Evolutionary conservation across 2,888 invertebrate genomes (phyloP).

Genomic region (Sinohyriopsis cumingii): DNA sequence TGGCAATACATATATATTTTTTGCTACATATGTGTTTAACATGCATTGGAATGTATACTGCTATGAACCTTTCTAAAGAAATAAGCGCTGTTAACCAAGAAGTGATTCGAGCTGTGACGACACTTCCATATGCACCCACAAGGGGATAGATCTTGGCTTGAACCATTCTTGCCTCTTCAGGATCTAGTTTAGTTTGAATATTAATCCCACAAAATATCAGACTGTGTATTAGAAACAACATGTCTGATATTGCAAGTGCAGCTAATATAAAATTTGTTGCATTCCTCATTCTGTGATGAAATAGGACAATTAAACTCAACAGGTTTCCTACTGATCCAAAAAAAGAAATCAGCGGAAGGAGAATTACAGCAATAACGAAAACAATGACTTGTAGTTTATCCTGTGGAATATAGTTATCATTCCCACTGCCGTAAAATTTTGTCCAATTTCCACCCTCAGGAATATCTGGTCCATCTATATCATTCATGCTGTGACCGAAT

Average conservation of each 20-base stretch:
- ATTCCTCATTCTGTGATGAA: slow-evolving; percentile 55
- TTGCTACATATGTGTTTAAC: slow-evolving; percentile 55
- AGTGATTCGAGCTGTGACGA: slow-evolving; percentile 59
- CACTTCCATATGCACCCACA: slow-evolving; percentile 57
- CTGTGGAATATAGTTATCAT: slow-evolving; percentile 22
- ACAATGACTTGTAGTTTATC: slow-evolving; percentile 31
- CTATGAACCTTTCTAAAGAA: slow-evolving; percentile 58
- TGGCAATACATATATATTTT: slow-evolving; percentile 45
- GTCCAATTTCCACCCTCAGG: not conserved
- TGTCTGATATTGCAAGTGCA: slow-evolving; percentile 57
- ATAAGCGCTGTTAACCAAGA: slow-evolving; percentile 56
- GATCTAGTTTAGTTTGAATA: slow-evolving; percentile 42
- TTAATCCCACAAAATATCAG: slow-evolving; percentile 48
- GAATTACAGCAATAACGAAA: slow-evolving; percentile 48
- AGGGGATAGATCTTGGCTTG: slow-evolving; percentile 49
- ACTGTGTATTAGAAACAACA: slow-evolving; percentile 53
- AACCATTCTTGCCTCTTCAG: slow-evolving; percentile 35
- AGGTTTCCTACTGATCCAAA: slow-evolving; percentile 59
- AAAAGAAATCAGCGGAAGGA: slow-evolving; percentile 49
- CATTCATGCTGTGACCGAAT: too few relatives aligned
- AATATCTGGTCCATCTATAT: not conserved
- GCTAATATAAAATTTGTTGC: slow-evolving; percentile 56
- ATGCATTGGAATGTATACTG: slow-evolving; percentile 62
- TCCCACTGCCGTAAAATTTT: not conserved
- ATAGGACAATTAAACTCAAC: slow-evolving; percentile 52